phyloP scores from a whole-genome alignment of 2,113 vertebrate species.

The Oryctolagus cuniculus region mOryCun1.1 NC_091453.1:121775501-121776000 shows the following conservation, averaged over 20 bases:
- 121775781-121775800: not conserved
- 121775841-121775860: not conserved
- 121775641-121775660: no score
- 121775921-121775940: not conserved
- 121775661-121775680: no score
- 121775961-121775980: not conserved
- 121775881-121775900: not conserved
- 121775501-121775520: no score
- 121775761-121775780: not conserved
- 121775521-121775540: no score
- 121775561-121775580: no score
- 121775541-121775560: no score
- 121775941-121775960: not conserved
- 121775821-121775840: not conserved
- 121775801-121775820: not conserved
- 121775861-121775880: not conserved
- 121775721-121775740: no score
- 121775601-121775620: no score
- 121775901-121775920: not conserved
- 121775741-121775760: not conserved
- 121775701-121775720: no score
- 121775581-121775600: no score
- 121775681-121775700: no score
- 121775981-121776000: not conserved
- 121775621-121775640: no score